Percentiles rank a stretch among this genome's conserved stretches.
Evolutionary conservation across 2,888 invertebrate species (phyloP).

Genomic region (Brachypalpus laphriformis): DNA sequence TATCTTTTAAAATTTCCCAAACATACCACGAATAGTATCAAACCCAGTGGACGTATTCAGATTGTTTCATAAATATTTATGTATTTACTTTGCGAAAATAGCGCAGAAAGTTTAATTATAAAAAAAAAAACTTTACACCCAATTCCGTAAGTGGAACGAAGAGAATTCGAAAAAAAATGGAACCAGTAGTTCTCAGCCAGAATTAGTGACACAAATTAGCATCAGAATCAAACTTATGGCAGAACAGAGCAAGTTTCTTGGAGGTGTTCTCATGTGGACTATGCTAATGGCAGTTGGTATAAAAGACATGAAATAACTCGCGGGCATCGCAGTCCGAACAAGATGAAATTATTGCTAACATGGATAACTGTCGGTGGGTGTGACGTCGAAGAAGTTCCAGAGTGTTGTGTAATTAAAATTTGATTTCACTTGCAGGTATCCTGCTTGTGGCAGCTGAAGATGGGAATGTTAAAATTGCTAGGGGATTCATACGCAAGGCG

Average conservation of each 20-base stretch:
- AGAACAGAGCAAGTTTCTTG: not conserved
- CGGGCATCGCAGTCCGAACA: conserved; percentile 33
- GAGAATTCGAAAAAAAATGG: not conserved
- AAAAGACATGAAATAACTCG: conserved; percentile 26
- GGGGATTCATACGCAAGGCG: not conserved
- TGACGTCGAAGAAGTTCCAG: not conserved
- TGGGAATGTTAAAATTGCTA: not conserved
- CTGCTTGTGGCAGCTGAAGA: conserved; percentile 16
- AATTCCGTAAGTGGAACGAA: not conserved
- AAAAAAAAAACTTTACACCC: too few relatives aligned
- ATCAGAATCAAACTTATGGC: not conserved
- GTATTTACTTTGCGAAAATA: not conserved
- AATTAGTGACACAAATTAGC: not conserved
- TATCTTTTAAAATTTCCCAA: not conserved
- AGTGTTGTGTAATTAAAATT: not conserved
- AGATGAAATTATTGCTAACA: conserved; percentile 41
- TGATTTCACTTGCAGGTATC: conserved; percentile 21
- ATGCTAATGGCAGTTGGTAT: conserved; percentile 9
- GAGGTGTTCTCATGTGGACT: too few relatives aligned
- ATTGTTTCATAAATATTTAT: not conserved
- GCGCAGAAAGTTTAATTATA: not conserved
- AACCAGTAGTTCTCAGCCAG: too few relatives aligned
- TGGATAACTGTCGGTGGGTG: conserved; percentile 44
- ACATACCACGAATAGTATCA: not conserved
- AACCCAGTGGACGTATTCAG: not conserved